Evolutionary conservation across 2,888 invertebrate genomes (phyloP).

Genomic region (Cheilosia pagana): DNA sequence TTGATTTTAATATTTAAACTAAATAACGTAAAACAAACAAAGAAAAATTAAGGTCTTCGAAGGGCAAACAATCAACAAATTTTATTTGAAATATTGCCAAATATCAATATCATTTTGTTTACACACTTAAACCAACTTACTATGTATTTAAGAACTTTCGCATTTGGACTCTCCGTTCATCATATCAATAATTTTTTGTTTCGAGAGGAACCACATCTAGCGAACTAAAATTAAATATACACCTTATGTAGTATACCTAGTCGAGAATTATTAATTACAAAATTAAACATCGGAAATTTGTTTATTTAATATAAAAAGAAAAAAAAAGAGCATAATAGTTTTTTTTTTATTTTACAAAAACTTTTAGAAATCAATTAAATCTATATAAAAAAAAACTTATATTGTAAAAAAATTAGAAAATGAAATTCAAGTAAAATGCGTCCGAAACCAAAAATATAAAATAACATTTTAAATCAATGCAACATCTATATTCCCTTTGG

Average conservation of each 20-base stretch:
- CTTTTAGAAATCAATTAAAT: conserved; percentile 73
- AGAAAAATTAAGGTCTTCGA: conserved; percentile 31
- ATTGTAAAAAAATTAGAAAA: conserved; percentile 73
- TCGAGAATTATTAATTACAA: conserved; percentile 55
- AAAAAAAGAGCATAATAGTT: conserved; percentile 26
- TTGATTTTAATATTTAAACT: no score
- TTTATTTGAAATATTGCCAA: conserved; percentile 74
- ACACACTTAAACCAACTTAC: conserved; percentile 36
- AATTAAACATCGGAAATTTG: conserved; percentile 45
- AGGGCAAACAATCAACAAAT: conserved; percentile 57
- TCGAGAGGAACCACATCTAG: conserved; percentile 67
- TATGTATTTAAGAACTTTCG: conserved; percentile 53
- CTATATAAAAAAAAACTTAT: conserved; percentile 46
- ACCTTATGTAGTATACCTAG: conserved; percentile 68
- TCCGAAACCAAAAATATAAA: conserved; percentile 62
- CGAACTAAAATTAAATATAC: conserved; percentile 72
- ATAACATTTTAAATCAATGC: conserved; percentile 31
- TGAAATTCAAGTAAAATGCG: conserved; percentile 75
- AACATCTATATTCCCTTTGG: conserved; percentile 62
- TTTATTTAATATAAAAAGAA: conserved; percentile 28
- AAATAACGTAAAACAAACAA: neutral
- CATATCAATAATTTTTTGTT: conserved; percentile 69
- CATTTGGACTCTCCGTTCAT: conserved; percentile 70
- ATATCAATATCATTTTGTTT: conserved; percentile 60
- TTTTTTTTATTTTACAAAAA: conserved; percentile 27